Evolutionary conservation across 1,140 invertebrate species (phyloP).

Genomic region (Chelonus insularis): DNA sequence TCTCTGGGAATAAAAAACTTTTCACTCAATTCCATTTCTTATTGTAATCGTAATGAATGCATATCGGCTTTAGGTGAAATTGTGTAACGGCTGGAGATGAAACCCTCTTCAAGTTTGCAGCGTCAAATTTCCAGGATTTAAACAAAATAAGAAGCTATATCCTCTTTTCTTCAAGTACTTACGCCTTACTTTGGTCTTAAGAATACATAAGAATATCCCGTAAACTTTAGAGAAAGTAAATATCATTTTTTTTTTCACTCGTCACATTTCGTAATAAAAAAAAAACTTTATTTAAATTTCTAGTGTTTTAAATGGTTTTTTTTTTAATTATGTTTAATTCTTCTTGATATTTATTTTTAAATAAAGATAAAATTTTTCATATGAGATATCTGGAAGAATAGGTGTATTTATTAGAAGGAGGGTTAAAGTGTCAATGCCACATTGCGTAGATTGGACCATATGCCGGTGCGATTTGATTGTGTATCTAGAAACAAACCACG

Average conservation of each 20-base stretch:
- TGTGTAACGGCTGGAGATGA: conserved; percentile 45
- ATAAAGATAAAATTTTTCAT: too few relatives aligned
- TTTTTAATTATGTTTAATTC: too few relatives aligned
- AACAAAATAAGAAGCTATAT: neutral
- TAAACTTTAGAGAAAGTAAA: too few relatives aligned
- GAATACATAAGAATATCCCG: neutral
- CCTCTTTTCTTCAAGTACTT: conserved; percentile 1
- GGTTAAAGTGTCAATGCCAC: conserved; percentile 47
- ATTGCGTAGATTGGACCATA: conserved; percentile 49
- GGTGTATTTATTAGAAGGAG: conserved; percentile 24
- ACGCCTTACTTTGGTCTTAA: neutral
- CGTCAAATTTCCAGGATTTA: conserved; percentile 35
- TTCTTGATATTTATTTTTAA: too few relatives aligned
- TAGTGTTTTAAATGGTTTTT: too few relatives aligned
- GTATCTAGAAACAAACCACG: conserved; percentile 6
- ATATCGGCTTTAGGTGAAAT: conserved; percentile 58
- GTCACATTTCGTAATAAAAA: too few relatives aligned
- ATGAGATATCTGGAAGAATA: too few relatives aligned
- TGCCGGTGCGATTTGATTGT: conserved; percentile 29
- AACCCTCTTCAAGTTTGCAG: conserved; percentile 47
- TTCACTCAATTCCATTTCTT: conserved; percentile 59
- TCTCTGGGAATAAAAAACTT: conserved; percentile 53
- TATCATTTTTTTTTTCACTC: too few relatives aligned
- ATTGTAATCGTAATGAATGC: conserved; percentile 62
- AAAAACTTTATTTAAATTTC: too few relatives aligned